Base-by-base conservation (phyloP, 2,797 vertebrate species). In the Mormyrops attenuatus region DNA sequence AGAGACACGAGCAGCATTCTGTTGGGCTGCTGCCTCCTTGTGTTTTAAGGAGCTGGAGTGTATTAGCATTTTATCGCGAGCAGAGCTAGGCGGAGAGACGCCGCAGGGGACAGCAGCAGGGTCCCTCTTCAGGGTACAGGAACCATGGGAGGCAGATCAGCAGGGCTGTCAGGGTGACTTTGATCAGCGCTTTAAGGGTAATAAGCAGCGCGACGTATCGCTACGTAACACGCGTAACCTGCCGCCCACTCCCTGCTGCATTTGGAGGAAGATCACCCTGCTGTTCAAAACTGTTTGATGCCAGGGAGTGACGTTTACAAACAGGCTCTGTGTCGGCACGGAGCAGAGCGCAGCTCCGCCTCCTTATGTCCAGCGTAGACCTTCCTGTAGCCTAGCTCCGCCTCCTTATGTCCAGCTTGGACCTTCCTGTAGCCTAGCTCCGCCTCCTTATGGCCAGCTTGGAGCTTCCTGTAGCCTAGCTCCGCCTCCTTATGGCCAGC, bases 21-120 rank as follows among this genome's bases (percentile, higher is more conserved):
- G 41, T 88, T 49, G 69, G 82, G 77, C 89, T 85, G 77, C 73
- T 52, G 85, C 89, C 82, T 92, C 89, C 90, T 90, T 80, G 55
- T 86, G 89, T 90, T 20, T 26, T 50, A 63, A 55, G 85, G 41
- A 85, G 11, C 82, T 66, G 89, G 82, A 91, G 88, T 55, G 53
- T 50, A 90, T 92, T 91, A 91, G 90, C 90, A 91, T 91, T 90
- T 86, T 89, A 90, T 90, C 89, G 86, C 47, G 20, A 30, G 63
- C 38, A 49, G 41, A 11, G 9, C 60, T 34, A 44, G 20, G 44
- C 8, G 1, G 2, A 50, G 6, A 60, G 80, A 26, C 3, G 22
- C 52, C 7, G 41, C 13, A 17, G 63, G 47, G 57, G 55, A 55
- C 17, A 41, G 26, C 1, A 15, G 38, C 9, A 47, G 26, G 49